phyloP scores from a whole-genome alignment of 2,797 vertebrate species.

The Semotilus atromaculatus region DNA sequence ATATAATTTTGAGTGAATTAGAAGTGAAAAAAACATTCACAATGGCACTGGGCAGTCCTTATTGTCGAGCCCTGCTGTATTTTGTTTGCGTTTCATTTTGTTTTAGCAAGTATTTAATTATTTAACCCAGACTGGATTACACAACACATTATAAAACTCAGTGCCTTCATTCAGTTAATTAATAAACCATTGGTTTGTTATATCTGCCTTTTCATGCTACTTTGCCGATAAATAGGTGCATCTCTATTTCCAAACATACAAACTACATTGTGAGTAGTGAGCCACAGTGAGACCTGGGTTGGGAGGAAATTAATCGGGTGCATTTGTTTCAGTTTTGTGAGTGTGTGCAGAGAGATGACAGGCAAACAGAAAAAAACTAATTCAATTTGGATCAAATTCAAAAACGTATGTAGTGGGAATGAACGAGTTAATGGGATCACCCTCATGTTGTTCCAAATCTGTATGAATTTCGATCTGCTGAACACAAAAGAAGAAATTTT shows the following conservation, averaged over 20 bases:
- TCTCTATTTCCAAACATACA: background rate
- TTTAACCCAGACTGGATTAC: background rate
- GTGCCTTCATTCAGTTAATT: background rate
- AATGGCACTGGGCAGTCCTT: background rate
- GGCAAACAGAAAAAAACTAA: background rate
- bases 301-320: background rate
- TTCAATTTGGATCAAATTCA: background rate
- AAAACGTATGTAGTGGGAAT: background rate
- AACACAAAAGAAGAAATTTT: too few relatives aligned
- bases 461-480: too few relatives aligned
- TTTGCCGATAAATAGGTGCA: background rate
- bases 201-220: background rate
- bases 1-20: background rate
- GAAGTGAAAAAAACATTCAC: background rate
- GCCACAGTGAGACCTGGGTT: too few relatives aligned
- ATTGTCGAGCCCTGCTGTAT: background rate
- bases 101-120: background rate
- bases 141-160: background rate
- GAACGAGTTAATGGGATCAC: background rate
- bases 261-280: background rate
- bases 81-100: background rate
- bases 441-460: too few relatives aligned
- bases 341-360: background rate
- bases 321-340: background rate
- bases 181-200: background rate